Evolutionary conservation across 2,888 invertebrate genomes (phyloP).

Genomic region (Megamerina dolium): DNA sequence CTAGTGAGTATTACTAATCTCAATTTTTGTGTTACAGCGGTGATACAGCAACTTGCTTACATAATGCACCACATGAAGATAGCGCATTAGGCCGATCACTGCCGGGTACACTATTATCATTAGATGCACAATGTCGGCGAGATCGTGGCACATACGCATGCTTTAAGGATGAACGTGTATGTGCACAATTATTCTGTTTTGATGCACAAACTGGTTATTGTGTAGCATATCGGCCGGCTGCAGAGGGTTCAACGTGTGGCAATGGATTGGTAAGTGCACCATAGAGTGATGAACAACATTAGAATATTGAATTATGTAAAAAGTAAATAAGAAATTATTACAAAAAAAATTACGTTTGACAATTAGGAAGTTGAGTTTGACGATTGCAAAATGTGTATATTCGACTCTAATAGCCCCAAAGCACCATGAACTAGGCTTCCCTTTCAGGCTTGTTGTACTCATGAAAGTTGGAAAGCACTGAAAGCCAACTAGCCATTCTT

Average conservation of each 20-base stretch:
- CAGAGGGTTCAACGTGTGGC: slow-evolving; percentile 89
- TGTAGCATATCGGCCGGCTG: slow-evolving; percentile 90
- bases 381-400: not conserved
- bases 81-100: slow-evolving; percentile 81
- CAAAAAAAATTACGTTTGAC: no score
- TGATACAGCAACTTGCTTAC: slow-evolving; percentile 88
- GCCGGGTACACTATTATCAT: slow-evolving; percentile 79
- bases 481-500: no score
- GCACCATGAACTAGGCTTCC: no score
- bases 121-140: slow-evolving; percentile 89
- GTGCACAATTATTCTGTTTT: slow-evolving; percentile 91
- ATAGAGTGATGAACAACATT: no score
- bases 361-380: not conserved
- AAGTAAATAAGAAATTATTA: no score
- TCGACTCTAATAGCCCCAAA: no score
- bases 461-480: no score
- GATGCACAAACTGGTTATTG: slow-evolving; percentile 92
- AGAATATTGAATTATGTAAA: no score
- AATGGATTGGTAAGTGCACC: slow-evolving; percentile 78
- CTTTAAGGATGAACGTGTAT: slow-evolving; percentile 88
- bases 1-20: no score
- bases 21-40: slow-evolving; percentile 57
- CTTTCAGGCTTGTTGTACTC: no score
- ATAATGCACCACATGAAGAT: slow-evolving; percentile 90
- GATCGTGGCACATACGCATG: slow-evolving; percentile 84